Conservation (phyloP, 2,113 vertebrate genomes). For the Pluvianellus socialis region DNA sequence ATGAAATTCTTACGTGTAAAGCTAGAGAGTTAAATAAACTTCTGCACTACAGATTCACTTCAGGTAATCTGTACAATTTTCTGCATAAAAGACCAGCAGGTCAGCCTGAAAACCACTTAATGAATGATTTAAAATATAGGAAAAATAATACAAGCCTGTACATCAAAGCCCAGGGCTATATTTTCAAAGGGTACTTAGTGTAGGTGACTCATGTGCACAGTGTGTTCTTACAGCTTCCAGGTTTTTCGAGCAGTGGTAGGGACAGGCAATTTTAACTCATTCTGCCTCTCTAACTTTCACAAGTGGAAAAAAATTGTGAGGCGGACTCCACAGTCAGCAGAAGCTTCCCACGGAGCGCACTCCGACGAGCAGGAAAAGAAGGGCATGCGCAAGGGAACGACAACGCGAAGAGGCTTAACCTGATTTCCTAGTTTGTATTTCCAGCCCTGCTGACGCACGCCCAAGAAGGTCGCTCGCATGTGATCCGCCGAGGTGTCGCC, state of each 20-base stretch:
- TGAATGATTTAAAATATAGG: constrained; percentile 47
- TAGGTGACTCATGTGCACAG: neutral
- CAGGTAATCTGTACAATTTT: constrained; percentile 65
- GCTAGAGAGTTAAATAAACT: constrained; percentile 58
- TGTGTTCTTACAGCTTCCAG: neutral
- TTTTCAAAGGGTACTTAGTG: constrained; percentile 19
- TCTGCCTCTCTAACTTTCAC: neutral
- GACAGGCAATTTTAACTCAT: constrained; percentile 34
- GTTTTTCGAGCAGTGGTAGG: neutral
- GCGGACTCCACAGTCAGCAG: constrained; percentile 11
- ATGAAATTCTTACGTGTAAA: constrained; percentile 51
- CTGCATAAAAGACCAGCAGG: constrained; percentile 60
- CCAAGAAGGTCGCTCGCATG: neutral
- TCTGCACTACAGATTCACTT: constrained; percentile 61
- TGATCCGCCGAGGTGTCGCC: neutral
- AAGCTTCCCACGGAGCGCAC: neutral
- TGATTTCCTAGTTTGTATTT: constrained; percentile 60
- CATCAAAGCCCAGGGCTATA: constrained; percentile 23
- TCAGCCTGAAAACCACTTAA: constrained; percentile 49
- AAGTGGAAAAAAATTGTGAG: neutral
- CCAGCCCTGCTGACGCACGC: constrained; percentile 39
- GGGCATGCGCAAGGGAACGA: neutral
- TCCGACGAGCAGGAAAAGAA: constrained; percentile 17
- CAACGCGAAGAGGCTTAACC: constrained; percentile 56
- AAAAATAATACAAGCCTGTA: constrained; percentile 36